These are phyloP conservation scores for Passer domesticus DNA, from an alignment of 2,113 vertebrate species.

Conservation along the genomic window DNA sequence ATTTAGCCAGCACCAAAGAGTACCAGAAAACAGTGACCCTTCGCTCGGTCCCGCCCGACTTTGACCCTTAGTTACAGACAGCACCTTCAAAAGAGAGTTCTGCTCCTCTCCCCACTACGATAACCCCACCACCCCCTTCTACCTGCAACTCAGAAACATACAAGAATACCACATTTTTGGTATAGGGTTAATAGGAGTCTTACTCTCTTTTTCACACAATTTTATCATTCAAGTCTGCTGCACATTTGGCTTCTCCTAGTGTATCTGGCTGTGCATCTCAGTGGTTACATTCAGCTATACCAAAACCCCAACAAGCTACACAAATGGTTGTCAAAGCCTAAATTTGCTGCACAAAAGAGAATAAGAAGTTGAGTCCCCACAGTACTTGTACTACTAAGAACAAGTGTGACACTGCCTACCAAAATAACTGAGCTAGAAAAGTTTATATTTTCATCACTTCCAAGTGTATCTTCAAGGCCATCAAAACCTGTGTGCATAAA, in stretches of 20 bases:
- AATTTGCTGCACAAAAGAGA: not conserved
- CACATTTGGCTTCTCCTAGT: not conserved
- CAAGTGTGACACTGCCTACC: not conserved
- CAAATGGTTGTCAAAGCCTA: not conserved
- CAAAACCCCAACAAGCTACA: not conserved
- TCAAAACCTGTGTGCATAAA: not conserved
- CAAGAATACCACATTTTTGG: rapidly evolving
- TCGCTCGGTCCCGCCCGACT: not conserved
- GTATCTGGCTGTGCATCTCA: not conserved
- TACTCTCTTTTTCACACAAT: not conserved
- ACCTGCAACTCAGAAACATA: not conserved
- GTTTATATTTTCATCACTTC: not conserved
- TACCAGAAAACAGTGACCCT: not conserved
- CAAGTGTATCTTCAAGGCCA: not conserved
- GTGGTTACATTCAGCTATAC: not conserved
- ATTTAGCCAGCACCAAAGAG: not conserved
- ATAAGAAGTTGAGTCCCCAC: not conserved
- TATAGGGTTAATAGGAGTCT: not conserved
- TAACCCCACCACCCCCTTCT: not conserved
- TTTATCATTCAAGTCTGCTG: not conserved
- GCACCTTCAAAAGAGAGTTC: not conserved
- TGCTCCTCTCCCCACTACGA: not conserved
- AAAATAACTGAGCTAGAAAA: not conserved
- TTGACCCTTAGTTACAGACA: not conserved
- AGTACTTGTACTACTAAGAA: not conserved